Percentiles rank a stretch among this genome's conserved stretches.
phyloP scores from a whole-genome alignment of 2,888 invertebrate species.

The Cyclophora punctaria region DNA sequence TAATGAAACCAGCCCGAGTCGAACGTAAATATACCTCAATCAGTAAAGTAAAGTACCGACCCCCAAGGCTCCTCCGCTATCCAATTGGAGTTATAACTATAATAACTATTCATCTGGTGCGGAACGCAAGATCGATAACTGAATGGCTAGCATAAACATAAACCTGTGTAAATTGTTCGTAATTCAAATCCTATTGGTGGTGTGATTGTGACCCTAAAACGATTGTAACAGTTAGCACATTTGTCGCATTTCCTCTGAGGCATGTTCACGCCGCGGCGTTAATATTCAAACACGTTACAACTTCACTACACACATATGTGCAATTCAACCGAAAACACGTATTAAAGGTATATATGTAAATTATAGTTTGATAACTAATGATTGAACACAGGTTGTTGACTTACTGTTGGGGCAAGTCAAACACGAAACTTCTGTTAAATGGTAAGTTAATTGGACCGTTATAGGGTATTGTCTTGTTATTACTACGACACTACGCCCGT shows the following conservation, averaged over 20 bases:
- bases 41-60: too few relatives aligned
- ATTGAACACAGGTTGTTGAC: too few relatives aligned
- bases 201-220: conserved; percentile 66
- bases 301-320: conserved; percentile 13
- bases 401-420: too few relatives aligned
- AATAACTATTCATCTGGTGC: background rate
- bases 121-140: background rate
- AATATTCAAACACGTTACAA: conserved; percentile 53
- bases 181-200: conserved; percentile 64
- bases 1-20: too few relatives aligned
- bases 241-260: conserved; percentile 41
- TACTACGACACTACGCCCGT: too few relatives aligned
- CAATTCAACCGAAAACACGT: conserved; percentile 1
- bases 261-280: conserved; percentile 28
- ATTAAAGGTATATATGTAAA: background rate
- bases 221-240: conserved; percentile 64
- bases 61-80: too few relatives aligned
- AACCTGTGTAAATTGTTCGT: conserved; percentile 37
- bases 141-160: background rate
- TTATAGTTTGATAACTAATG: too few relatives aligned
- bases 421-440: too few relatives aligned
- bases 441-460: too few relatives aligned
- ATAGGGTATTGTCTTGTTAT: too few relatives aligned
- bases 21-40: too few relatives aligned
- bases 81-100: background rate